Evolutionary conservation across 53 echinoderm and acorn worm species (phyloP).

Genomic region (Arbacia lixula): DNA sequence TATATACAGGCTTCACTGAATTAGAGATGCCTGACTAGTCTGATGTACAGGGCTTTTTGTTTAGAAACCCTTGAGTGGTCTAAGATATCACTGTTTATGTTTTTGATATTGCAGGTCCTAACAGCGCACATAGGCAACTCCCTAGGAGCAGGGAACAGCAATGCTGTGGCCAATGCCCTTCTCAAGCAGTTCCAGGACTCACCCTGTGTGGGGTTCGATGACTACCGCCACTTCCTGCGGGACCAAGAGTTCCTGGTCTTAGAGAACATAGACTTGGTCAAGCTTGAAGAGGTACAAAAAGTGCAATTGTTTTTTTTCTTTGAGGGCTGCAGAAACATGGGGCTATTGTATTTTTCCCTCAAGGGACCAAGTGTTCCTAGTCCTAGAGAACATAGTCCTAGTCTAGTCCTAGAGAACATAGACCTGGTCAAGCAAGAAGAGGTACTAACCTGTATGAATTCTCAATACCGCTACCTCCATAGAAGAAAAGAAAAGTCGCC

Average conservation of each 20-base stretch:
- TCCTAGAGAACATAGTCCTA: too few species aligned
- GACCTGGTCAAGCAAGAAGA: slow-evolving; percentile 83
- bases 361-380: slow-evolving; percentile 46
- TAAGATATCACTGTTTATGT: too few species aligned
- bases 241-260: slow-evolving; percentile 66
- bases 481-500: too few species aligned
- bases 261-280: slow-evolving; percentile 68
- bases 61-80: too few species aligned
- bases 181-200: slow-evolving; percentile 47
- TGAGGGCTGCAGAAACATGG: too few species aligned
- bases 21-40: too few species aligned
- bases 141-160: slow-evolving; percentile 63
- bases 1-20: too few species aligned
- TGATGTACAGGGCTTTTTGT: too few species aligned
- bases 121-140: slow-evolving; percentile 89
- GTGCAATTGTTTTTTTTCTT: too few species aligned
- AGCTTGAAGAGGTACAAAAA: slow-evolving; percentile 88
- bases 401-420: slow-evolving; percentile 65
- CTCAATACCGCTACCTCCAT: too few species aligned
- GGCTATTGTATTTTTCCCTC: slow-evolving; percentile 33
- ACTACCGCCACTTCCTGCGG: slow-evolving; percentile 71
- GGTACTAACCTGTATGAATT: too few species aligned
- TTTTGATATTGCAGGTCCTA: slow-evolving; percentile 69
- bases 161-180: slow-evolving; percentile 53
- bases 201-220: slow-evolving; percentile 68